Percentiles rank a stretch among this genome's conserved stretches.
Evolutionary conservation across 1,140 invertebrate species (phyloP).

Genomic region (Drosophila sproati): DNA sequence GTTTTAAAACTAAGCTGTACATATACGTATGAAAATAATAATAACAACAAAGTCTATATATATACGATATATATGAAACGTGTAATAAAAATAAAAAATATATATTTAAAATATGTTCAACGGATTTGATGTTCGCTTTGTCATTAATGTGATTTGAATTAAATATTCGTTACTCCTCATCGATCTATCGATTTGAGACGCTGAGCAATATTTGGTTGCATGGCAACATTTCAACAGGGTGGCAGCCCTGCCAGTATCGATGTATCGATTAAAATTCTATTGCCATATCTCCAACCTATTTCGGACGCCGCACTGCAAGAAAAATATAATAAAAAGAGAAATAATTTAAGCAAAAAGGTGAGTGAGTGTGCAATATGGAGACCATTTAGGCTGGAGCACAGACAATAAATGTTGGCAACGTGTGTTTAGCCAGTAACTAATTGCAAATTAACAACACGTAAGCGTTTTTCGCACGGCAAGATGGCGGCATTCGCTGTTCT

Average conservation of each 20-base stretch:
- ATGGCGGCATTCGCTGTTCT: conserved; percentile 30
- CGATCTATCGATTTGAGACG: background rate
- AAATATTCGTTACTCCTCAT: background rate
- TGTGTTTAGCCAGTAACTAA: background rate
- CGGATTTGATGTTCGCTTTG: background rate
- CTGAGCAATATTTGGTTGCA: background rate
- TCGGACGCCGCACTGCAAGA: conserved; percentile 35
- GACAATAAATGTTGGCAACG: background rate
- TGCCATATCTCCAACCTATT: conserved; percentile 1
- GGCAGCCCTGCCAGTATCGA: conserved; percentile 21
- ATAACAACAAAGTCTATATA: conserved; percentile 62
- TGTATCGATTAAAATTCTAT: conserved; percentile 3
- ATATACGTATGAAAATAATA: conserved; percentile 76
- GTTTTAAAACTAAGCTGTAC: conserved; percentile 70
- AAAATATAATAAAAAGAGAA: conserved; percentile 12
- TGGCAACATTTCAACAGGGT: background rate
- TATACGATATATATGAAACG: conserved; percentile 76
- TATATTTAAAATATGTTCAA: conserved; percentile 78
- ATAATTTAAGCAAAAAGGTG: conserved; percentile 29
- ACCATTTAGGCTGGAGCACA: too few species aligned
- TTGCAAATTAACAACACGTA: conserved; percentile 27
- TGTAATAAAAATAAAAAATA: conserved; percentile 79
- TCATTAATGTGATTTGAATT: background rate
- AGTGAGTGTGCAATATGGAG: background rate
- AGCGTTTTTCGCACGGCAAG: conserved; percentile 41